Conservation (phyloP, 2,888 invertebrate species). For the Cecidostiba fungosa region DNA sequence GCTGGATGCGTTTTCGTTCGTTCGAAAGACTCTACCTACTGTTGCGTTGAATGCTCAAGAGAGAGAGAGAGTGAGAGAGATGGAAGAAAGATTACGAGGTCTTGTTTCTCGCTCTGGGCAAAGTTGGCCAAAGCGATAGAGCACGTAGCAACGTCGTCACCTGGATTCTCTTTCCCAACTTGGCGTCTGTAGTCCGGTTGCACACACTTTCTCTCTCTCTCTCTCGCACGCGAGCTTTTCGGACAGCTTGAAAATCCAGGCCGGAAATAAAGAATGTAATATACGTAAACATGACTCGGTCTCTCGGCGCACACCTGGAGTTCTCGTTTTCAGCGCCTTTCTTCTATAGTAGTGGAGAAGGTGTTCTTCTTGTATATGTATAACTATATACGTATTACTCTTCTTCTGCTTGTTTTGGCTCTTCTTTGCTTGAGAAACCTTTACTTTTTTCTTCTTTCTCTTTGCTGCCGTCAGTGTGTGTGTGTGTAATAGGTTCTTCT, state of each 20-base stretch:
- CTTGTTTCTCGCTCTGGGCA: background rate
- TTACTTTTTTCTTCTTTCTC: too few species aligned
- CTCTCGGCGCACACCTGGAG: background rate
- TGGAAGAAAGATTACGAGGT: conserved; percentile 7
- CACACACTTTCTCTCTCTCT: background rate
- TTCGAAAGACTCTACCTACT: background rate
- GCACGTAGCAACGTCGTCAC: conserved; percentile 45
- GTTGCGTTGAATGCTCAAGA: background rate
- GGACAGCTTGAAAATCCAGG: conserved; percentile 10
- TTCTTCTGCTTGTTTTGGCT: background rate
- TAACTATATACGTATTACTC: background rate
- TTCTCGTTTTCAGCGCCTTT: background rate
- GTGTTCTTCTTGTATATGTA: too few species aligned
- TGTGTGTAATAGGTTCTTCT: too few species aligned
- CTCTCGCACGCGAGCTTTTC: background rate
- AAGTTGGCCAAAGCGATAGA: conserved; percentile 48
- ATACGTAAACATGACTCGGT: conserved; percentile 24
- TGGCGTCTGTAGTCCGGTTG: background rate
- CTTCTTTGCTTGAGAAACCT: too few species aligned
- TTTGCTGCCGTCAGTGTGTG: too few species aligned
- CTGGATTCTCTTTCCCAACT: conserved; percentile 28
- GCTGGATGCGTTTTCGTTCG: conserved; percentile 11
- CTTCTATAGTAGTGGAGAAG: too few species aligned
- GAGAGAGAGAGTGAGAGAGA: conserved; percentile 6
- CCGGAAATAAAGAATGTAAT: conserved; percentile 36